These are phyloP conservation scores for Megaceryle maxima DNA, from an alignment of 2,113 vertebrate species.

Conservation along the genomic window DNA sequence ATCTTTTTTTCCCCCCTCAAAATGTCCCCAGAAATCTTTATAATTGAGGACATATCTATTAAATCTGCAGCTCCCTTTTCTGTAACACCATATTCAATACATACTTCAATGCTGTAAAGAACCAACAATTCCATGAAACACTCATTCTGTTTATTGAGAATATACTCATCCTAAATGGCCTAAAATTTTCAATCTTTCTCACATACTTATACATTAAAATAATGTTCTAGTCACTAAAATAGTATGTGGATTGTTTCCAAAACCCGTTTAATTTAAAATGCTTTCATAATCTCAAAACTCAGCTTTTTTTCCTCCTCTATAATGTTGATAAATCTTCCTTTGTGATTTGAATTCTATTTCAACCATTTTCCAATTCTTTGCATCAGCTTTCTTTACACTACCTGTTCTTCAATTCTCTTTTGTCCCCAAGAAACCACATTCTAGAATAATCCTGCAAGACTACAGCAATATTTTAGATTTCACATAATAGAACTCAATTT, in stretches of 20 bases:
- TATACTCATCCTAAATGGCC: neutral
- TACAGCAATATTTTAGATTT: slow-evolving; percentile 49
- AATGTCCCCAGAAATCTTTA: neutral
- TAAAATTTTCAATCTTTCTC: neutral
- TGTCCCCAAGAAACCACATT: neutral
- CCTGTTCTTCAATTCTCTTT: slow-evolving; percentile 36
- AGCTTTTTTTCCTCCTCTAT: neutral
- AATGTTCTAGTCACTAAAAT: neutral
- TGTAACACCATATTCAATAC: neutral
- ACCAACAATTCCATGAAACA: neutral
- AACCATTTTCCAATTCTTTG: neutral
- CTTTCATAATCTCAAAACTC: neutral
- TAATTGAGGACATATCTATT: neutral
- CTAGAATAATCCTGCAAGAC: slow-evolving; percentile 8
- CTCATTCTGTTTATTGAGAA: neutral
- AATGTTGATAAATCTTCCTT: neutral
- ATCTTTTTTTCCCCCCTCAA: neutral
- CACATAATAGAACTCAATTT: slow-evolving; percentile 59
- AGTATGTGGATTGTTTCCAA: neutral
- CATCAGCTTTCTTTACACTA: neutral
- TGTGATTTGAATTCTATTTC: neutral
- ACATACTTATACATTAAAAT: neutral
- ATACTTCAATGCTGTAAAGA: neutral
- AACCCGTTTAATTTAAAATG: neutral
- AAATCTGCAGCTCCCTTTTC: neutral